Evolutionary conservation across 2,797 vertebrate genomes (phyloP).

Genomic region (Eulemur mongoz): DNA sequence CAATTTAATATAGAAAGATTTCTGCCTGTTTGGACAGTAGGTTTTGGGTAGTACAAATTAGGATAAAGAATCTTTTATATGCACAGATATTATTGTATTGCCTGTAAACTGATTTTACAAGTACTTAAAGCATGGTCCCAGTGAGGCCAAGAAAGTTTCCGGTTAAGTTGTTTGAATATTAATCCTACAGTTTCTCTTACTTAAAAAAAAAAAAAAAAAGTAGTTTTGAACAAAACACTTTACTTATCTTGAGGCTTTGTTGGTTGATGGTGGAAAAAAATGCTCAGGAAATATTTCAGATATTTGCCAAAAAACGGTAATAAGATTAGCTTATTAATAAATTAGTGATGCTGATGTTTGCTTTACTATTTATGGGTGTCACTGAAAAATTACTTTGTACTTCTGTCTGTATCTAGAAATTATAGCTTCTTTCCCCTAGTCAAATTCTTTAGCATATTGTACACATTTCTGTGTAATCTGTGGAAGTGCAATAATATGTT

Average conservation of each 20-base stretch:
- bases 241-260: constrained; percentile 79
- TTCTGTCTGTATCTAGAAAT: constrained; percentile 73
- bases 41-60: constrained; percentile 75
- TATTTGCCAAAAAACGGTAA: constrained; percentile 87
- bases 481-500: constrained; percentile 86
- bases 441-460: constrained; percentile 80
- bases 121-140: constrained; percentile 90
- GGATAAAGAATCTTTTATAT: constrained; percentile 80
- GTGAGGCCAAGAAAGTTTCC: constrained; percentile 88
- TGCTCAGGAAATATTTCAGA: constrained; percentile 86
- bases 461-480: constrained; percentile 78
- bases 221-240: constrained; percentile 72
- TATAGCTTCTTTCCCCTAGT: constrained; percentile 78
- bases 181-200: constrained; percentile 73
- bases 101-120: constrained; percentile 80
- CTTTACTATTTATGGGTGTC: constrained; percentile 80
- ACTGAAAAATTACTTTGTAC: constrained; percentile 79
- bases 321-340: constrained; percentile 82
- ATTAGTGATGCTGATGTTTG: constrained; percentile 78
- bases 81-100: constrained; percentile 83
- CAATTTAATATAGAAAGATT: constrained; percentile 74
- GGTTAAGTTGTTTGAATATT: constrained; percentile 83
- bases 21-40: constrained; percentile 77
- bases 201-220: constrained; percentile 61
- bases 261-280: constrained; percentile 79